Percentiles rank a stretch among this genome's conserved stretches.
phyloP scores from a whole-genome alignment of 53 echinoderm and acorn worm genomes.

The Mesocentrotus franciscanus region DNA sequence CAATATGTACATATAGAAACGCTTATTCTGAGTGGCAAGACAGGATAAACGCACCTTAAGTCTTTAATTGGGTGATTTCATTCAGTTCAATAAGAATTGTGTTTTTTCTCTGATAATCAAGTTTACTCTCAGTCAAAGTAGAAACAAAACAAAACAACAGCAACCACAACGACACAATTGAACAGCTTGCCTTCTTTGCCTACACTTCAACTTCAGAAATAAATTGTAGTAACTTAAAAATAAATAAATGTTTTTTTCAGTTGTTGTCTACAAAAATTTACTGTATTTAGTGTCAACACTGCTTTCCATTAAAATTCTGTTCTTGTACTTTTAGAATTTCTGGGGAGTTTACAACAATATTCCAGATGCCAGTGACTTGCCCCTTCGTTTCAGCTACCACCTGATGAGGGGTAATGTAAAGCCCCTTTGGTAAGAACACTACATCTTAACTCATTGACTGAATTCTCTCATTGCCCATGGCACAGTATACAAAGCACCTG shows the following conservation, averaged over 20 bases:
- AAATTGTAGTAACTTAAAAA: too few relatives aligned
- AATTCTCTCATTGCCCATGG: background rate
- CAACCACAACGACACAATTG: background rate
- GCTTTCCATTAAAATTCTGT: background rate
- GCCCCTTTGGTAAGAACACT: conserved; percentile 87
- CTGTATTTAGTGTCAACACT: background rate
- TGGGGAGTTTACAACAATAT: conserved; percentile 99
- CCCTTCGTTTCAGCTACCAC: conserved; percentile 91
- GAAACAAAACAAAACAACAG: background rate
- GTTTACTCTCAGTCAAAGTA: background rate
- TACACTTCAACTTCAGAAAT: background rate
- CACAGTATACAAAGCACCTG: background rate
- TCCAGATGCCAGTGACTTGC: conserved; percentile 84
- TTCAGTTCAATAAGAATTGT: too few relatives aligned
- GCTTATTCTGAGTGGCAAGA: too few relatives aligned
- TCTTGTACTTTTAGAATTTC: conserved; percentile 75
- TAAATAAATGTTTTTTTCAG: too few relatives aligned
- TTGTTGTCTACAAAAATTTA: background rate
- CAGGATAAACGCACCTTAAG: too few relatives aligned
- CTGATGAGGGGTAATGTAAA: conserved; percentile 89
- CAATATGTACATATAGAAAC: too few relatives aligned
- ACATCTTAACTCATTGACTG: background rate
- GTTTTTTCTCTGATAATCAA: background rate
- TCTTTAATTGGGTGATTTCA: too few relatives aligned
- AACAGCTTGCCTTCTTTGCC: background rate